These are phyloP conservation scores for Ancistrus triradiatus DNA, from an alignment of 2,113 vertebrate genomes.

Conservation along the genomic window DNA sequence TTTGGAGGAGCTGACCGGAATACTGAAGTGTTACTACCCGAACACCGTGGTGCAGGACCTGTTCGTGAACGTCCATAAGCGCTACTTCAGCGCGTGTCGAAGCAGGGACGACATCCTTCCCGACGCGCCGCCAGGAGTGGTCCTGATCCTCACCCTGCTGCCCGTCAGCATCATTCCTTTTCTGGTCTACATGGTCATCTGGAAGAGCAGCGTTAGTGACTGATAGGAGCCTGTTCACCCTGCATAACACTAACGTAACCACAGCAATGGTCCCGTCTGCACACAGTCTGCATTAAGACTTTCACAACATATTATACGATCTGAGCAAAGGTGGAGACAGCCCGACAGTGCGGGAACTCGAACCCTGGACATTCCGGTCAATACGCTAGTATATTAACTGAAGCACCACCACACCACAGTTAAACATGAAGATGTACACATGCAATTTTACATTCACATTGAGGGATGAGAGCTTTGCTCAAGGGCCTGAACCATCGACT, in stretches of 20 bases:
- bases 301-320: too few species aligned
- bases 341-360: too few species aligned
- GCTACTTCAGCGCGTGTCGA: constrained; percentile 55
- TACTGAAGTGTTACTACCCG: constrained; percentile 32
- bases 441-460: too few species aligned
- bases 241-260: background rate
- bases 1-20: rapidly evolving
- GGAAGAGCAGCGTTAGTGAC: constrained; percentile 50
- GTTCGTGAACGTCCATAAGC: constrained; percentile 55
- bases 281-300: too few species aligned
- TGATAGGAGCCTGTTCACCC: constrained; percentile 17
- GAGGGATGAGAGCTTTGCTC: too few species aligned
- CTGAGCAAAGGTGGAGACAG: too few species aligned
- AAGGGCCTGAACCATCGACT: too few species aligned
- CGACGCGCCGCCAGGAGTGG: constrained; percentile 53
- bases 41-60: constrained; percentile 50
- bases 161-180: constrained; percentile 60
- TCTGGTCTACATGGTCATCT: constrained; percentile 57
- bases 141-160: constrained; percentile 58
- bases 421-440: too few species aligned
- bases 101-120: background rate
- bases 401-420: too few species aligned
- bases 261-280: too few species aligned
- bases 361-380: too few species aligned
- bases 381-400: too few species aligned